These are phyloP conservation scores for Pachymerium ferrugineum DNA, from an alignment of 2,888 invertebrate genomes.

Conservation along the genomic window DNA sequence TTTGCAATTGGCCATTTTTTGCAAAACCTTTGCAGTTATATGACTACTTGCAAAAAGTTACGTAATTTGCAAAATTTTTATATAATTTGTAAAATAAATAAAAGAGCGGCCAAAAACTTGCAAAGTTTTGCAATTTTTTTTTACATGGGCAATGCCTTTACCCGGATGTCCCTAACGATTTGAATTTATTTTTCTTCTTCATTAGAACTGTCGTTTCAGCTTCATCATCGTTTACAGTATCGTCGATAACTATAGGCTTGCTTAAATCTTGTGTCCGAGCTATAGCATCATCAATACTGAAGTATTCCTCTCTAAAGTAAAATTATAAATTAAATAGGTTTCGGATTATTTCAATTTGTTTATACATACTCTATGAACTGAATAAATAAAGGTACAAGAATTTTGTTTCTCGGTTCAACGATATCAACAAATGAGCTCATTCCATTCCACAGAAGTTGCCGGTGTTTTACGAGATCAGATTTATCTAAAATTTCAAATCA, in stretches of 20 bases:
- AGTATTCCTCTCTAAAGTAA: slow-evolving; percentile 53
- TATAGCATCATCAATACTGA: slow-evolving; percentile 56
- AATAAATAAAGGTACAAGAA: slow-evolving; percentile 72
- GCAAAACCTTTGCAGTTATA: too few species aligned
- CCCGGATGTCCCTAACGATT: too few species aligned
- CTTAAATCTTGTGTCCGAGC: slow-evolving; percentile 42
- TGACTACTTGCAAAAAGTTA: too few species aligned
- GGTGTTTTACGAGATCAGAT: slow-evolving; percentile 67
- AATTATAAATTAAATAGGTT: neutral
- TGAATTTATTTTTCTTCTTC: slow-evolving; percentile 42
- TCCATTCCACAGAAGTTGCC: slow-evolving; percentile 69
- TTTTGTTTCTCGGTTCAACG: slow-evolving; percentile 72
- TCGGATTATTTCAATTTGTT: neutral
- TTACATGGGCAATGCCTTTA: too few species aligned
- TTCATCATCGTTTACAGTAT: neutral
- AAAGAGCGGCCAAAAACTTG: too few species aligned
- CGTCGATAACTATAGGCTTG: neutral
- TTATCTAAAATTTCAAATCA: too few species aligned
- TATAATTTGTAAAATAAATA: too few species aligned
- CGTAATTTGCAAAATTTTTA: too few species aligned
- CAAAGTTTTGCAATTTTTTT: too few species aligned
- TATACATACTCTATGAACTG: slow-evolving; percentile 64
- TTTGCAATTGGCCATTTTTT: too few species aligned
- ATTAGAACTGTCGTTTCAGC: neutral
- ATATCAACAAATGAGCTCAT: slow-evolving; percentile 67